Evolutionary conservation across 2,113 vertebrate genomes (phyloP).

Genomic region (Sialia sialis): DNA sequence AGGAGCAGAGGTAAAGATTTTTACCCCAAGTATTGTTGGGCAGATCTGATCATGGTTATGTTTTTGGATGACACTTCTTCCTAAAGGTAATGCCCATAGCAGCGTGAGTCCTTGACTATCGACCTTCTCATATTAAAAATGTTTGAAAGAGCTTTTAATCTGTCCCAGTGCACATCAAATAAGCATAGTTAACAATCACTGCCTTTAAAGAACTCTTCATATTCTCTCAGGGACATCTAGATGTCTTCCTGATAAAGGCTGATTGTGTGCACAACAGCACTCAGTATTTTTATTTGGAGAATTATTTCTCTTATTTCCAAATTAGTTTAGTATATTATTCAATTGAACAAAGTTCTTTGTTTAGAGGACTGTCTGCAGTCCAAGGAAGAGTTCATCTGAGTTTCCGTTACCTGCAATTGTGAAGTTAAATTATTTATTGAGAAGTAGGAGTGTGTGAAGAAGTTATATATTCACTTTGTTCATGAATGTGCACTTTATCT

Average conservation of each 20-base stretch:
- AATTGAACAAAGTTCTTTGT: neutral
- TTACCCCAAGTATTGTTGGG: neutral
- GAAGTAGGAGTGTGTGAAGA: neutral
- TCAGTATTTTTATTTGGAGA: neutral
- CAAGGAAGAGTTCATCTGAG: neutral
- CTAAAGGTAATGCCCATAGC: neutral
- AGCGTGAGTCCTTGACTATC: neutral
- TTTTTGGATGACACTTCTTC: neutral
- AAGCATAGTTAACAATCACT: neutral
- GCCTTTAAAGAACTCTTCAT: neutral
- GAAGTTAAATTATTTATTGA: neutral
- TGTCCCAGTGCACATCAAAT: neutral
- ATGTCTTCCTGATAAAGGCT: neutral
- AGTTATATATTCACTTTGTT: neutral
- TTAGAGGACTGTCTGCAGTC: neutral
- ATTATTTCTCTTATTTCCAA: neutral
- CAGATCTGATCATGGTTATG: neutral
- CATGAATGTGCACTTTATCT: neutral
- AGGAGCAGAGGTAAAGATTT: neutral
- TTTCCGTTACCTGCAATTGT: neutral
- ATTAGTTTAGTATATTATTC: neutral
- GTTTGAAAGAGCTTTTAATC: neutral
- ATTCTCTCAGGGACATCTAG: neutral
- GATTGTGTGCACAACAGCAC: neutral
- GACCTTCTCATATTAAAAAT: neutral